Conservation (phyloP, 2,888 invertebrate genomes). For the Oligia strigilis region DNA sequence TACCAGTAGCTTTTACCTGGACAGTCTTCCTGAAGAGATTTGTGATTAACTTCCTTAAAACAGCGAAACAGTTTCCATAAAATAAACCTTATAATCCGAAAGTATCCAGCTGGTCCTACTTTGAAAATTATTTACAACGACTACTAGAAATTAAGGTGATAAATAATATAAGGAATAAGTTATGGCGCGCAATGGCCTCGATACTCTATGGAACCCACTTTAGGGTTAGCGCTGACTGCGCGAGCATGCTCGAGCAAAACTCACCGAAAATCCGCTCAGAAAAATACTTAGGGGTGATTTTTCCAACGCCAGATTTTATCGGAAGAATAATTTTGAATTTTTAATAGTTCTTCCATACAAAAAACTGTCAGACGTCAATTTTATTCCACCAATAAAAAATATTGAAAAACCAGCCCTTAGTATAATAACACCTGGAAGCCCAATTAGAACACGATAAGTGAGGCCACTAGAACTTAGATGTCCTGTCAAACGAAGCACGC, state of each 20-base stretch:
- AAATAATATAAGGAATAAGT: constrained; percentile 57
- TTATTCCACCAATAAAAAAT: too few species aligned
- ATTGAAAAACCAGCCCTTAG: too few species aligned
- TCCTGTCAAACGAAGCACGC: background rate
- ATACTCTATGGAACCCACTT: constrained; percentile 52
- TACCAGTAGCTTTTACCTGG: background rate
- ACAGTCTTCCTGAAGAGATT: background rate
- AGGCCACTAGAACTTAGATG: background rate
- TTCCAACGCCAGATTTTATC: too few species aligned
- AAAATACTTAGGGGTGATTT: too few species aligned
- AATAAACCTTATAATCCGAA: constrained; percentile 37
- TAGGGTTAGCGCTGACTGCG: constrained; percentile 1
- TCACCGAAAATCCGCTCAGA: too few species aligned
- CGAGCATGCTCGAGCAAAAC: background rate
- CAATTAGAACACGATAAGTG: too few species aligned
- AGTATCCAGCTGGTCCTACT: constrained; percentile 43
- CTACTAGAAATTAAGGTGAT: constrained; percentile 60
- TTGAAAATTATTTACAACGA: constrained; percentile 50
- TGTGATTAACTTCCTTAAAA: constrained; percentile 40
- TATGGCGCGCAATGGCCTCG: constrained; percentile 51
- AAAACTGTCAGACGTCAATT: too few species aligned
- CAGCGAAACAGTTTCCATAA: constrained; percentile 13
- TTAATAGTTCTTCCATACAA: too few species aligned
- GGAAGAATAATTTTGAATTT: too few species aligned
- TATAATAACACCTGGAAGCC: too few species aligned